These are phyloP conservation scores for Psilopogon haemacephalus DNA, from an alignment of 2,113 vertebrate species.

Conservation along the genomic window DNA sequence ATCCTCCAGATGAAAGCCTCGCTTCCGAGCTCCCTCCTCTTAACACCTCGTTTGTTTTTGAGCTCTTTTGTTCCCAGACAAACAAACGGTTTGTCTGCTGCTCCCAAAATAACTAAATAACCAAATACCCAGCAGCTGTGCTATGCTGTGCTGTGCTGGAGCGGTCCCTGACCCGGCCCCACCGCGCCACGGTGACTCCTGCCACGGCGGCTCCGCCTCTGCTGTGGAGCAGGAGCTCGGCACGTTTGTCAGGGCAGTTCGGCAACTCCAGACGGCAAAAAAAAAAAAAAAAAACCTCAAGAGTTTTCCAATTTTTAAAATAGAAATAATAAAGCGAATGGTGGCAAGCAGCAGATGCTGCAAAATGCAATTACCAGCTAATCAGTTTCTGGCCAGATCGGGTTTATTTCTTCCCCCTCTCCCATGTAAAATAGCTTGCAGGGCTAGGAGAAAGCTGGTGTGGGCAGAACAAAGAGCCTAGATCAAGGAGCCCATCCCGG, in stretches of 20 bases:
- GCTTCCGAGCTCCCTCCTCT: neutral
- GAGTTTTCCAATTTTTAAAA: conserved; percentile 56
- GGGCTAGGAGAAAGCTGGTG: neutral
- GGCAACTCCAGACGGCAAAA: conserved; percentile 52
- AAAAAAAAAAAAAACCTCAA: too few species aligned
- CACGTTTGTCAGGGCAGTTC: neutral
- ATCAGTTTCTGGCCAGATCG: neutral
- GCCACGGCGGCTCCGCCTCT: rapidly evolving
- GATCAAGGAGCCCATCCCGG: neutral
- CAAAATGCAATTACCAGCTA: conserved; percentile 61
- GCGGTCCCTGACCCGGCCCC: neutral
- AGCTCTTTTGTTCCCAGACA: neutral
- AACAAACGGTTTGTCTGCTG: neutral
- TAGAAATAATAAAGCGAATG: conserved; percentile 66
- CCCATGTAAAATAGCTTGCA: neutral
- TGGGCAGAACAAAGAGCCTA: neutral
- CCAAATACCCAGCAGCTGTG: neutral
- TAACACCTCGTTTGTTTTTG: conserved; percentile 33
- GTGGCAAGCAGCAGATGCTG: conserved; percentile 66
- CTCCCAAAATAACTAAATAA: neutral
- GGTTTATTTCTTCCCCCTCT: too few species aligned
- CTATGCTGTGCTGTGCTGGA: neutral
- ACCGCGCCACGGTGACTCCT: rapidly evolving
- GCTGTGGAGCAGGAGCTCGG: neutral
- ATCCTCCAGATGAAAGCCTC: conserved; percentile 44